Base-by-base conservation (phyloP, 2,888 invertebrate species). In the Phymatocera aterrima region DNA sequence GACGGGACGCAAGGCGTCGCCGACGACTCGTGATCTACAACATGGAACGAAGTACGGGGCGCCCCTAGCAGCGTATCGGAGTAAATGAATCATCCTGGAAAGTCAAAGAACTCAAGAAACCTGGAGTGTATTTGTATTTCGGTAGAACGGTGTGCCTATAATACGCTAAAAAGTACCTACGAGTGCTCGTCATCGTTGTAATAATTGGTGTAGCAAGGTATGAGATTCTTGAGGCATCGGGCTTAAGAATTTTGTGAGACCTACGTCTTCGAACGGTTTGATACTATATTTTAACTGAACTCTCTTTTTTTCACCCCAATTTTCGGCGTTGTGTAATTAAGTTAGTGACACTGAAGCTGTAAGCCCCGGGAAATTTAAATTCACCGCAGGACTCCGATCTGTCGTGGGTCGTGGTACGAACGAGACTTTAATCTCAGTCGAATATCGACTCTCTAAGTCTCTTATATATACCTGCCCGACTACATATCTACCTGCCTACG, bases 401-500 rank as follows among this genome's bases (percentile, higher is more conserved):
- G 40, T 43, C 24, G 68, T 43, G 24, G 43, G 28, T 40, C 43
- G 40, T 40, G 46, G 24, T 68, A 21, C 40, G 68, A n/a, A 43
- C 28, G 34, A 34, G 28, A 51, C 51, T 72, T 72, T 51, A 72
- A 72, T 72, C 72, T 72, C 51, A 34, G 48, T 72, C 72, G 34
- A 34, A 72, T 18, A 72, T 51, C 72, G 72, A 72, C 72, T 51
- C 34, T 51, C 18, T 48, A 51, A 48, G 51, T 34, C 18, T 31
- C 34, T 18, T 46, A 68, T 46, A 60, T 28, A 60, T n/a, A n/a
- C n/a, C n/a, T n/a, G n/a, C n/a, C n/a, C n/a, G n/a, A n/a, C n/a
- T n/a, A n/a, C n/a, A n/a, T n/a, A n/a, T n/a, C n/a, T n/a, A n/a
- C n/a, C 60, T 40, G 8, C 8, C 24, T 21, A 43, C 43, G 24